These are phyloP conservation scores for Troides helena DNA, from an alignment of 2,888 invertebrate species.

Conservation along the genomic window DNA sequence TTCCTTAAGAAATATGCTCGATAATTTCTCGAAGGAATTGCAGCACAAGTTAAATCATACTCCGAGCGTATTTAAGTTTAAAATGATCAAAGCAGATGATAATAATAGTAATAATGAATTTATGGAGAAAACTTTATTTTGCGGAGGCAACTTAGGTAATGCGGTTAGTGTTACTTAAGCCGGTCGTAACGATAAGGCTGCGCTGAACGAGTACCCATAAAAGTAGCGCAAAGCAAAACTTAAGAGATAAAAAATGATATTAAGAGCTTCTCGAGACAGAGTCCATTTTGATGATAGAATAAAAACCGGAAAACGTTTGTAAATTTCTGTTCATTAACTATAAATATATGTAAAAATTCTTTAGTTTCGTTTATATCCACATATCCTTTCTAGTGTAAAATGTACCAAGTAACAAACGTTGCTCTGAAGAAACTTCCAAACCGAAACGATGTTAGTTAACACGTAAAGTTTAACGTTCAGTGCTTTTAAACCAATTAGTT, in stretches of 20 bases:
- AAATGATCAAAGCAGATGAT: too few relatives aligned
- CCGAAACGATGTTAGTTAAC: background rate
- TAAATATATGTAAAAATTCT: too few relatives aligned
- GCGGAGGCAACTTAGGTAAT: background rate
- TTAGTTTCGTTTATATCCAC: too few relatives aligned
- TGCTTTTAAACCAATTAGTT: slow-evolving; percentile 2
- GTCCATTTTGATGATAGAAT: background rate
- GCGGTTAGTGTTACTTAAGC: slow-evolving; percentile 12
- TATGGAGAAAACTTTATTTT: background rate
- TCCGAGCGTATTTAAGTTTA: too few relatives aligned
- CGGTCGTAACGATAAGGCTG: slow-evolving; percentile 2
- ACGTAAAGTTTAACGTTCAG: background rate
- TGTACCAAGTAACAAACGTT: background rate
- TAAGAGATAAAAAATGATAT: background rate
- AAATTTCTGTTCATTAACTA: too few relatives aligned
- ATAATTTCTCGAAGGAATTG: too few relatives aligned
- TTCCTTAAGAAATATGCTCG: too few relatives aligned
- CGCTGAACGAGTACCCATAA: slow-evolving; percentile 10
- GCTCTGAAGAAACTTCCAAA: background rate
- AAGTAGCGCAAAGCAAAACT: slow-evolving; percentile 1
- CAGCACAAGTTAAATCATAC: too few relatives aligned
- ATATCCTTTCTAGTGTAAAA: background rate
- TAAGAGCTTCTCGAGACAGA: background rate
- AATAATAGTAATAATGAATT: too few relatives aligned
- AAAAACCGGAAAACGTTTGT: too few relatives aligned